Base-by-base conservation (phyloP, 2,113 vertebrate species). In the Phyllostomus hastatus region DNA sequence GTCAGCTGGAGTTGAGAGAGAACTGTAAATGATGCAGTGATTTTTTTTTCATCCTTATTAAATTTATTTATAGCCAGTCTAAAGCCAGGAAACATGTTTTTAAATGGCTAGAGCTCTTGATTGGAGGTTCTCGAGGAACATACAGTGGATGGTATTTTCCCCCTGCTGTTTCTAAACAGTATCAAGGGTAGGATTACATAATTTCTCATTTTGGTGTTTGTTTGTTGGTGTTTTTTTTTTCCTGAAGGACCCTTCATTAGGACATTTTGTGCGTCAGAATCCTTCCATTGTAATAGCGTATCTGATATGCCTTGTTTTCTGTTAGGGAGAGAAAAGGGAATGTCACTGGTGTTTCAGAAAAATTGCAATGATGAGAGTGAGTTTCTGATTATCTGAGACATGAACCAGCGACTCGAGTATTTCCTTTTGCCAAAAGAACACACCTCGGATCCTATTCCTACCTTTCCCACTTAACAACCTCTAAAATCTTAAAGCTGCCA, bases 41-140 rank as follows among this genome's bases (percentile, higher is more conserved):
- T 97, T 84, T 85, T 93, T 93, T 75, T 92, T 88, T 92, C 88
- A 26, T 93, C 80, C 94, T 97, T 97, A 98, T 98, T 97, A 97
- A 97, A 97, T 97, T 97, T 97, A 96, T 97, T 96, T 90, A 97
- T 98, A 98, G 94, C 83, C 70, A 96, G 9, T 88, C 94, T 88
- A 54, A 97, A 98, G 96, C 50, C 92, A 98, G 95, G 94, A 98
- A 91, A 90, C 94, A 84, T 95, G 11, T 95, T 97, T 95, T 97
- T 80, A 97, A 96, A 59, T 95, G n/a, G 43, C 90, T 94, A 67
- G 88, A 91, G 31, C 76, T 97, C 95, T 97, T 98, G 97, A 81
- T 95, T 98, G 79, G 83, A 90, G 80, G 84, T 75, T 80, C 95
- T 98, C 67, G 94, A 97, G 86, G 86, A 98, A 97, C 90, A 16